Percentiles rank a stretch among this genome's conserved stretches.
Evolutionary conservation across 2,113 vertebrate genomes (phyloP).

Genomic region (Ammodytes dubius): DNA sequence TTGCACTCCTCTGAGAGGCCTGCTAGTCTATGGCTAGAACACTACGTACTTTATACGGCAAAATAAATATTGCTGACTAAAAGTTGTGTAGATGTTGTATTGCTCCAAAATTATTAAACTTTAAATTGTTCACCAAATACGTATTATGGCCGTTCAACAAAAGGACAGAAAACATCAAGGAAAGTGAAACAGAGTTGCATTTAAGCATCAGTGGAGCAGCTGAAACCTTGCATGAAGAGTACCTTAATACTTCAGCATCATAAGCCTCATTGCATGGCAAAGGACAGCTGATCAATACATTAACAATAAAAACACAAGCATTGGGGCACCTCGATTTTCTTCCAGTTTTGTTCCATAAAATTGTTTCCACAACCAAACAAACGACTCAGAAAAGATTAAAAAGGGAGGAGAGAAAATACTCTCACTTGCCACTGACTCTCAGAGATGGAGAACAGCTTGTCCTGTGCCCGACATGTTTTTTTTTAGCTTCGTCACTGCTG

Average conservation of each 20-base stretch:
- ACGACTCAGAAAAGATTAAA: constrained; percentile 52
- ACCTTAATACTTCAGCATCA: constrained; percentile 14
- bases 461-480: constrained; percentile 72
- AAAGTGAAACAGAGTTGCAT: neutral
- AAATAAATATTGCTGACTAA: constrained; percentile 28
- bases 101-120: neutral
- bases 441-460: constrained; percentile 76
- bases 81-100: constrained; percentile 4
- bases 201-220: neutral
- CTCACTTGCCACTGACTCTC: constrained; percentile 43
- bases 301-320: constrained; percentile 6
- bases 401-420: constrained; percentile 35
- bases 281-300: constrained; percentile 20
- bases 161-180: constrained; percentile 12
- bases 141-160: constrained; percentile 5
- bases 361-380: constrained; percentile 35
- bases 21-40: constrained; percentile 31
- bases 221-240: constrained; percentile 12
- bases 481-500: constrained; percentile 80
- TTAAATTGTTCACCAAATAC: neutral
- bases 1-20: constrained; percentile 32
- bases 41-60: constrained; percentile 40
- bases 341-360: constrained; percentile 12
- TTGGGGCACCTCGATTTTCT: neutral
- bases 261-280: neutral